Percentiles rank a stretch among this genome's conserved stretches.
These are phyloP conservation scores for Sebastes cheni DNA, from an alignment of 2,797 vertebrate species.

Conservation along the genomic window DNA sequence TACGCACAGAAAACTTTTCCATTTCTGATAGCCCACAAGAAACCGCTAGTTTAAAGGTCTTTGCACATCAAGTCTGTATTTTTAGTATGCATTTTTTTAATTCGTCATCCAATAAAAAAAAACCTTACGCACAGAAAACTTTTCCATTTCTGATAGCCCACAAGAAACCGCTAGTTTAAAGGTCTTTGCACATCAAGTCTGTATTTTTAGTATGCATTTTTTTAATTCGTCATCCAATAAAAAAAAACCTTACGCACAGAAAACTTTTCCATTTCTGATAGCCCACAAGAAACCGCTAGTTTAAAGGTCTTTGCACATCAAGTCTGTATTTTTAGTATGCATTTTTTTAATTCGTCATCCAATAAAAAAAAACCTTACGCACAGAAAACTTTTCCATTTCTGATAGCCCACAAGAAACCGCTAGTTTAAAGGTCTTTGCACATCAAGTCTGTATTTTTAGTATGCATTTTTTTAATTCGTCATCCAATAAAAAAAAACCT, in stretches of 20 bases:
- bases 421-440: neutral
- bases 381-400: constrained; percentile 13
- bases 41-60: neutral
- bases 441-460: neutral
- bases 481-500: neutral
- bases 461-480: too few species aligned
- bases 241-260: too few species aligned
- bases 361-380: neutral
- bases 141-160: constrained; percentile 1
- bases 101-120: neutral
- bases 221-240: neutral
- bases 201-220: too few species aligned
- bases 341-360: neutral
- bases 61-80: neutral
- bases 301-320: neutral
- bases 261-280: constrained; percentile 5
- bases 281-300: neutral
- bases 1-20: too few species aligned
- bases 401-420: neutral
- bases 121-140: too few species aligned
- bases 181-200: neutral
- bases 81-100: too few species aligned
- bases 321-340: neutral
- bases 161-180: neutral
- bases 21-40: neutral